These are phyloP conservation scores for Zoanthus sansibaricus DNA, from an alignment of 92 coral and sea anemone species.

Conservation along the genomic window DNA sequence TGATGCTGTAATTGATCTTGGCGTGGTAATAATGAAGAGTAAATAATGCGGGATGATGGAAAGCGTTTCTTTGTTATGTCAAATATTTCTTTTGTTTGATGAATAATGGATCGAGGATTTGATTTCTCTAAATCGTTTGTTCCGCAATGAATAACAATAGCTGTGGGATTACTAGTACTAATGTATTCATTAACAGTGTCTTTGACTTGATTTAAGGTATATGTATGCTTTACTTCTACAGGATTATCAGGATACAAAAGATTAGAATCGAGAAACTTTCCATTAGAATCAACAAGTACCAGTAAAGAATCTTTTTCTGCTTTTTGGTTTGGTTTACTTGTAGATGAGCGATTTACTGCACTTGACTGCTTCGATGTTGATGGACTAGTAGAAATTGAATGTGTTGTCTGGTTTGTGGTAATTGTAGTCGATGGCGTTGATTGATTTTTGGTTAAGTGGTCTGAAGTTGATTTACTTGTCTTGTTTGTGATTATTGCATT, in stretches of 20 bases:
- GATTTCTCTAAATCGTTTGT: slow-evolving; percentile 49
- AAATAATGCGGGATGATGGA: slow-evolving; percentile 37
- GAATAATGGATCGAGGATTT: slow-evolving; percentile 14
- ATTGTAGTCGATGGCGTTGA: slow-evolving; percentile 28
- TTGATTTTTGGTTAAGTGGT: slow-evolving; percentile 26
- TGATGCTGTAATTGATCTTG: slow-evolving; percentile 35
- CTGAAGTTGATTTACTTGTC: slow-evolving; percentile 21
- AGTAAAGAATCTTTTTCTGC: slow-evolving; percentile 23
- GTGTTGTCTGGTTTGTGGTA: slow-evolving; percentile 19
- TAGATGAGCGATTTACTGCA: slow-evolving; percentile 17
- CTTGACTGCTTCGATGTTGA: slow-evolving; percentile 19
- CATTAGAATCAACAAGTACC: slow-evolving; percentile 27
- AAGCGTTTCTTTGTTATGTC: slow-evolving; percentile 5
- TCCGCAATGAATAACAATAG: slow-evolving; percentile 58
- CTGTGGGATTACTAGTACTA: background rate
- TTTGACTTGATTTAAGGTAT: slow-evolving; percentile 9
- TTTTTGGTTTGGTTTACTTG: slow-evolving; percentile 23
- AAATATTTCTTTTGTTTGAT: slow-evolving; percentile 32
- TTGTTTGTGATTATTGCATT: background rate
- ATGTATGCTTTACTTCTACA: background rate
- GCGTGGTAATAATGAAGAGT: slow-evolving; percentile 56
- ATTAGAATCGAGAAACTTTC: slow-evolving; percentile 26
- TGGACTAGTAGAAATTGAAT: slow-evolving; percentile 22
- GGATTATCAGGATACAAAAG: background rate
- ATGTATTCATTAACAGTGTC: background rate